These are phyloP conservation scores for Mola mola DNA, from an alignment of 2,113 vertebrate genomes.

Conservation along the genomic window DNA sequence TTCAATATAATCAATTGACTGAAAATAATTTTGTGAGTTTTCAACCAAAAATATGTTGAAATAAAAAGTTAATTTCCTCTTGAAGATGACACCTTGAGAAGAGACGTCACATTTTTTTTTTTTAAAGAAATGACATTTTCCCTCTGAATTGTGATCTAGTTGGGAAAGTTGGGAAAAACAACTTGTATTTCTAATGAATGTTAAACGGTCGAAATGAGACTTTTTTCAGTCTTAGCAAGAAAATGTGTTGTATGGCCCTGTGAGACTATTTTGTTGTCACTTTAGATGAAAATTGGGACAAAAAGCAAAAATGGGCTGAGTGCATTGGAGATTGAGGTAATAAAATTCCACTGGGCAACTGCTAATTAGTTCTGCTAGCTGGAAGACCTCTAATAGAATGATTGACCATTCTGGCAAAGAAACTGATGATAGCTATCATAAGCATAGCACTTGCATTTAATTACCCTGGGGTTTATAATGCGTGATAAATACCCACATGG, in stretches of 20 bases:
- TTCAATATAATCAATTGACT: no score
- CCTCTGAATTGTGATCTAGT: no score
- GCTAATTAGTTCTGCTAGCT: constrained; percentile 83
- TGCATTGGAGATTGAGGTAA: constrained; percentile 64
- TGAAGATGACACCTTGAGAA: no score
- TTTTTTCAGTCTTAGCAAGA: constrained; percentile 53
- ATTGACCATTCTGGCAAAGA: constrained; percentile 76
- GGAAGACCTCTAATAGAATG: constrained; percentile 75
- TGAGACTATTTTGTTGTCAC: no score
- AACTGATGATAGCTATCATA: constrained; percentile 78
- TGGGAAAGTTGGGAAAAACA: no score
- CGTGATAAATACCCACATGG: constrained; percentile 77
- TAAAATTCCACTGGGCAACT: constrained; percentile 80
- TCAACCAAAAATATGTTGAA: no score
- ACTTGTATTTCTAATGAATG: no score
- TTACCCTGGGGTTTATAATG: constrained; percentile 77
- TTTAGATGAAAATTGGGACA: constrained; percentile 65
- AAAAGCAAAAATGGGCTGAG: constrained; percentile 64
- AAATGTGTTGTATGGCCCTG: constrained; percentile 59
- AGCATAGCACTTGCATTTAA: constrained; percentile 76
- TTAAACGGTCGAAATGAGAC: neutral
- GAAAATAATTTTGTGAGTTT: no score
- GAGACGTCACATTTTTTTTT: no score
- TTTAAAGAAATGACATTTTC: no score
- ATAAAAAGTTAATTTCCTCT: no score